Conservation (phyloP, 2,888 invertebrate species). For the Synergus itoensis region DNA sequence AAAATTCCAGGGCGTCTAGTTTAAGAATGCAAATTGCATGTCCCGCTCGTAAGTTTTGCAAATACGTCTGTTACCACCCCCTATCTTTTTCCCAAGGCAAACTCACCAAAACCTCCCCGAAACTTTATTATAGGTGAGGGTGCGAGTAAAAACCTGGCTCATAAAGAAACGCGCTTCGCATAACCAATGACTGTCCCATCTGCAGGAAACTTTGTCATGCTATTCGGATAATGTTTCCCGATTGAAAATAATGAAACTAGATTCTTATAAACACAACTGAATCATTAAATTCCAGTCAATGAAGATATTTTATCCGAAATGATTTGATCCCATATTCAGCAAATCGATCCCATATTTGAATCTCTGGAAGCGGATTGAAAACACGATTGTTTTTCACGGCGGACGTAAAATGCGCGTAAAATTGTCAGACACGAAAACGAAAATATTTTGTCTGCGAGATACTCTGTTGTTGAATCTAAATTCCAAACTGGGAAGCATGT, state of each 20-base stretch:
- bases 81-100: conserved; percentile 52
- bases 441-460: conserved; percentile 36
- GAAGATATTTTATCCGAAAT: neutral
- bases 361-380: conserved; percentile 23
- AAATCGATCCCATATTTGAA: conserved; percentile 11
- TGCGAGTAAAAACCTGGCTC: neutral
- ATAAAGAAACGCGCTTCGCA: neutral
- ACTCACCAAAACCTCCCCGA: conserved; percentile 58
- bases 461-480: conserved; percentile 37
- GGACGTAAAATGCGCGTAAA: conserved; percentile 26
- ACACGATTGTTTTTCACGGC: conserved; percentile 27
- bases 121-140: conserved; percentile 58
- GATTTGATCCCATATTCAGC: neutral
- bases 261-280: neutral
- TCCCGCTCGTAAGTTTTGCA: conserved; percentile 52
- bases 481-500: conserved; percentile 27
- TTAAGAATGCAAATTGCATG: conserved; percentile 71
- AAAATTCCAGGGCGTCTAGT: conserved; percentile 55
- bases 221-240: neutral
- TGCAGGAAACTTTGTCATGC: neutral
- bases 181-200: conserved; percentile 1
- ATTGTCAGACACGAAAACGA: conserved; percentile 38
- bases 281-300: conserved; percentile 33
- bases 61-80: conserved; percentile 49
- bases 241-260: neutral